Evolutionary conservation across 2,113 vertebrate genomes (phyloP), one percentile per base, ranked within the genome.

Genomic region (Cairina moschata): DNA sequence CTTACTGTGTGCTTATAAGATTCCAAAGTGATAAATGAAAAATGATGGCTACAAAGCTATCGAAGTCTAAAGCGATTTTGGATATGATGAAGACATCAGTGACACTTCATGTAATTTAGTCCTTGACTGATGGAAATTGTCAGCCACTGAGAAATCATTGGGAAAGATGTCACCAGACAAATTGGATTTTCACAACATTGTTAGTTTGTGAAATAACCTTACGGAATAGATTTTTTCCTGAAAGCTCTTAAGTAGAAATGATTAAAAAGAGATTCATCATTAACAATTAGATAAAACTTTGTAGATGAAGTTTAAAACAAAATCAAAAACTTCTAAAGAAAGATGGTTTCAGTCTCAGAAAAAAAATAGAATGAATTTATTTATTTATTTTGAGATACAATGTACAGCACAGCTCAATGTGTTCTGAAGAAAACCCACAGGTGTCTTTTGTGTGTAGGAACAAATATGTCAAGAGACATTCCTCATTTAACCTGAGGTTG

Each of bases 51-150:
- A 63, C 44, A 94, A 93, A 93, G 65, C 42, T 79, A 60, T 52
- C 17, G 32, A 94, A 93, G 36, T 86, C 80, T 75, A 17, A 86
- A 91, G 34, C 36, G 46, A 72, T 96, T 96, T 96, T 90, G 65
- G 50, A 36, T 92, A 81, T 94, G 83, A 95, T 91, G 46, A 74
- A 95, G 88, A 88, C 65, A 75, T 94, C 88, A 86, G 80, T 91
- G 96, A 86, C 69, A 86, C 42, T 88, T 96, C 59, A 68, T 29
- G 32, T 86, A 85, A 91, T 95, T 95, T 69, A 93, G 32, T 79
- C 20, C 52, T 71, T 93, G 93, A 91, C 76, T 94, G 90, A 96
- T 92, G 69, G 87, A 88, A 83, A 50, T 58, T 88, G 73, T 96
- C 93, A 94, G 50, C 40, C 38, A 52, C 73, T 90, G 74, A 87